Evolutionary conservation across 2,797 vertebrate species (phyloP), one percentile per base, ranked within the genome.

Genomic region (Acridotheres tristis): DNA sequence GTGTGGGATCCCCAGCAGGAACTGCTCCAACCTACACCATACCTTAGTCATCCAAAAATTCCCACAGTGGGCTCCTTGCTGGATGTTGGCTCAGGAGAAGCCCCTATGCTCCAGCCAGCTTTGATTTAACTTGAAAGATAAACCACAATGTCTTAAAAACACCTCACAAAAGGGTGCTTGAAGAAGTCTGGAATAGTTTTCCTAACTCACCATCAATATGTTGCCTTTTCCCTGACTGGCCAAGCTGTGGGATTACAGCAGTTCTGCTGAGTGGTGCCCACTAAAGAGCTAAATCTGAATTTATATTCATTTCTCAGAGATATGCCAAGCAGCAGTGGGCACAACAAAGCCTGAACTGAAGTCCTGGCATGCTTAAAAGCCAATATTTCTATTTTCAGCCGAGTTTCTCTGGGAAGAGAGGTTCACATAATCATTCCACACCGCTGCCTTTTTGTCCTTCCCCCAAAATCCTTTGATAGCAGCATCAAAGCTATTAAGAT

Each of bases 11-110:
- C 22, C 22, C 51, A 62, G 22, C 36, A 58, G 14, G 36, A 59
- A 22, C n/a, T n/a, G 9, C 8, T 82, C 53, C 43, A 45, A 4
- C 21, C 16, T 15, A 11, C 23, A 34, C 7, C 3, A 15, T 8
- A 6, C 34, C 19, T n/a, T 0, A n/a, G 36, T 20, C 16, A 22
- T 1, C 12, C 22, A n/a, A 18, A 55, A 79, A 34, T 25, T 13
- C 22, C 48, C 25, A 10, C 12, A 11, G 27, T 0, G 0, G 11
- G 14, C 9, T 55, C 16, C 73, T 61, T 0, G 0, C 47, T 53
- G 51, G 42, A 23, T 5, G 0, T 5, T 40, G 6, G 23, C 30
- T 17, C 40, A 26, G 57, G 7, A 19, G 61, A 68, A 63, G 47
- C 16, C 25, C 26, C 47, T 8, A 2, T 47, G 50, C 42, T 75